These are phyloP conservation scores for Brevimyrus niger DNA, from an alignment of 2,113 vertebrate species.

Conservation along the genomic window DNA sequence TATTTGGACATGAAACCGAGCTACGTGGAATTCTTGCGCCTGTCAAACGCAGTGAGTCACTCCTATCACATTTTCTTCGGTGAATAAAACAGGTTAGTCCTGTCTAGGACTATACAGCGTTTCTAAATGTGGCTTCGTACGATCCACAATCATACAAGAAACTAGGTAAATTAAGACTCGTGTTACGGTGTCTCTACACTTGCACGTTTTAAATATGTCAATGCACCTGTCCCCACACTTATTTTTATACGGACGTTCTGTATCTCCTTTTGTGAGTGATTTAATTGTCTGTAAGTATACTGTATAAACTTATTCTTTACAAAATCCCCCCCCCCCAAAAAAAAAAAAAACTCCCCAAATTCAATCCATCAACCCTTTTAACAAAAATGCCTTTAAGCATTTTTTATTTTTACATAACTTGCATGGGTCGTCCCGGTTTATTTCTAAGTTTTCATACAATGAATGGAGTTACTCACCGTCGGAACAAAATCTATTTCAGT, in stretches of 20 bases:
- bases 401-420: neutral
- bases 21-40: neutral
- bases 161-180: neutral
- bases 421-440: neutral
- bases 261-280: neutral
- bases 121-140: neutral
- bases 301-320: neutral
- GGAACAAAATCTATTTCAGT: constrained; percentile 11
- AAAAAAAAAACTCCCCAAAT: neutral
- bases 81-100: constrained; percentile 66
- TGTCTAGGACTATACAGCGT: constrained; percentile 42
- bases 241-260: neutral
- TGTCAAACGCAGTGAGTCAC: constrained; percentile 53
- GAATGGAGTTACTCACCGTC: constrained; percentile 14
- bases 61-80: constrained; percentile 47
- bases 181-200: neutral
- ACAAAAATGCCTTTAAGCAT: neutral
- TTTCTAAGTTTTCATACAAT: neutral
- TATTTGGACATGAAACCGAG: neutral
- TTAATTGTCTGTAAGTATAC: neutral
- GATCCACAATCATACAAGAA: neutral
- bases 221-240: neutral
- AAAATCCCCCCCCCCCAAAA: too few species aligned
- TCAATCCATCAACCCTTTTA: neutral
- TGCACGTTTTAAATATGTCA: neutral